These are phyloP conservation scores for Yasuhikotakia modesta DNA, from an alignment of 2,797 vertebrate species.

Conservation along the genomic window DNA sequence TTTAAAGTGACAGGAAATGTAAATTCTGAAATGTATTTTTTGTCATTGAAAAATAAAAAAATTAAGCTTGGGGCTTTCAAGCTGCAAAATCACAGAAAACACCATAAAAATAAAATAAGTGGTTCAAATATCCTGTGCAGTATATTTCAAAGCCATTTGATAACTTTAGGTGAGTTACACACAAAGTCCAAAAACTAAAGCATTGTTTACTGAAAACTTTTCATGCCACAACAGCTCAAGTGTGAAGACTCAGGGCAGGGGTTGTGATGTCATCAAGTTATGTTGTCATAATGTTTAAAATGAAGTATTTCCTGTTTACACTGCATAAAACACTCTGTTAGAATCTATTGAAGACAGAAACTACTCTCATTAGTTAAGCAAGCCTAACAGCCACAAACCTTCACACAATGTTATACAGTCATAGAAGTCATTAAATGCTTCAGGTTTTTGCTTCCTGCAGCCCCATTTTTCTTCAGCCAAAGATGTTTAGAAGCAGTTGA, in stretches of 20 bases:
- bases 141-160: background rate
- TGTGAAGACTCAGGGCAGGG: background rate
- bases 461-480: background rate
- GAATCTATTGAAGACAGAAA: background rate
- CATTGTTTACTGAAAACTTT: background rate
- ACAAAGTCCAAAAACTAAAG: background rate
- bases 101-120: background rate
- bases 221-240: no score
- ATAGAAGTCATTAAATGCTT: background rate
- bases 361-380: background rate
- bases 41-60: no score
- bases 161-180: background rate
- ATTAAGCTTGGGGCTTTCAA: no score
- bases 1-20: background rate
- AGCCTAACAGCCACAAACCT: background rate
- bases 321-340: background rate
- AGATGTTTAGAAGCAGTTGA: constrained; percentile 6
- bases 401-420: background rate
- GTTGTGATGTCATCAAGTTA: background rate
- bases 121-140: background rate
- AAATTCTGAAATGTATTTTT: no score
- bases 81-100: background rate
- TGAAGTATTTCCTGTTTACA: no score
- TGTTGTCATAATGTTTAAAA: no score
- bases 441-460: background rate